phyloP scores from a whole-genome alignment of 2,113 vertebrate genomes.

The Boleophthalmus pectinirostris region DNA sequence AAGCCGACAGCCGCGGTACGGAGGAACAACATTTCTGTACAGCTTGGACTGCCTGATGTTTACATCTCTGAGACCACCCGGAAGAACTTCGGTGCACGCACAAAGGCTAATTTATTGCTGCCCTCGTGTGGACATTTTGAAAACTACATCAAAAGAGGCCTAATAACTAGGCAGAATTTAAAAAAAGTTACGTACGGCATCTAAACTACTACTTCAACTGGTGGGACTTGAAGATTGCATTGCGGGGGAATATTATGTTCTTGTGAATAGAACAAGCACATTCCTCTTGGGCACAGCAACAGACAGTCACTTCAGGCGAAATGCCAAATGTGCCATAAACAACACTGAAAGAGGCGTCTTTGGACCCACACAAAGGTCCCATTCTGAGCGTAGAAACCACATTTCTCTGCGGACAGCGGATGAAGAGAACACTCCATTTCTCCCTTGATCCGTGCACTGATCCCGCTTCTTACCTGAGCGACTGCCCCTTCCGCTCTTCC shows the following conservation, averaged over 20 bases:
- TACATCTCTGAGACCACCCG: conserved; percentile 11
- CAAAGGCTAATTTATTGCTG: background rate
- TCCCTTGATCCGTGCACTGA: background rate
- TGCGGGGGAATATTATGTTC: background rate
- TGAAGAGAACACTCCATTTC: background rate
- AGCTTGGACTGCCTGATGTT: conserved; percentile 9
- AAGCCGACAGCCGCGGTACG: conserved; percentile 29
- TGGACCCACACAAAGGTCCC: conserved; percentile 33
- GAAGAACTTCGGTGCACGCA: conserved; percentile 15
- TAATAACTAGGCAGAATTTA: background rate
- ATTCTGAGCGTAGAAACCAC: conserved; percentile 21
- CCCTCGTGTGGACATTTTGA: conserved; percentile 32
- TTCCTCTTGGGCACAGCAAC: conserved; percentile 17
- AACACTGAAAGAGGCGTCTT: conserved; percentile 31
- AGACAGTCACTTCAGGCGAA: conserved; percentile 10
- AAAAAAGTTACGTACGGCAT: no score
- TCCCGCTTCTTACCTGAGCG: background rate
- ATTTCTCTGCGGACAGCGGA: background rate
- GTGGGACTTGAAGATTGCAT: no score
- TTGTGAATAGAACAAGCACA: conserved; percentile 28
- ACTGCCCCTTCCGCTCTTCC: background rate
- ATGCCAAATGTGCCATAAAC: conserved; percentile 25
- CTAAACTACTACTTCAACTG: no score
- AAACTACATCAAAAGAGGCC: background rate
- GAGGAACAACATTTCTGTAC: conserved; percentile 47